Conservation (phyloP, 2,113 vertebrate genomes). For the Otolemur garnettii region DNA sequence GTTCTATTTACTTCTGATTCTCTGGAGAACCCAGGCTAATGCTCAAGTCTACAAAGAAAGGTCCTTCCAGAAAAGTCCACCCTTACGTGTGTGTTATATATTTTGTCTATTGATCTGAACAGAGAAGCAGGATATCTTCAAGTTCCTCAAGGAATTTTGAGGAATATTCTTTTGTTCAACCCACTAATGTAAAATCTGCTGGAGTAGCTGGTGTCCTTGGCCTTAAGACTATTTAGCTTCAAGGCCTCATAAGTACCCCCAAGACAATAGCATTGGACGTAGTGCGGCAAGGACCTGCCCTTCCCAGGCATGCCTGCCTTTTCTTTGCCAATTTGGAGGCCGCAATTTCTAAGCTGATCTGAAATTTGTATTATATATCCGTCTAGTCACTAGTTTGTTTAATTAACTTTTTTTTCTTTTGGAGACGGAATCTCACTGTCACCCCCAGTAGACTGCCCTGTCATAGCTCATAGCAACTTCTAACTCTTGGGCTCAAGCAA, state of each 20-base stretch:
- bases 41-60: neutral
- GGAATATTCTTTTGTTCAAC: neutral
- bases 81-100: fast-evolving
- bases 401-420: too few relatives aligned
- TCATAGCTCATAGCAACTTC: too few relatives aligned
- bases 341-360: neutral
- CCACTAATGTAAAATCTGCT: neutral
- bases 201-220: neutral
- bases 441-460: too few relatives aligned
- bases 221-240: neutral
- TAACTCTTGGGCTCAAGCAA: too few relatives aligned
- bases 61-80: too few relatives aligned
- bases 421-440: too few relatives aligned
- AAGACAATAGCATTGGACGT: fast-evolving
- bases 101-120: neutral
- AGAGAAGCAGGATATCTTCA: neutral
- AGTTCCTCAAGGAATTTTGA: neutral
- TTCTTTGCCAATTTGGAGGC: too few relatives aligned
- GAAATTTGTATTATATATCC: neutral
- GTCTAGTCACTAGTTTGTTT: neutral
- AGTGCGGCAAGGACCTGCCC: too few relatives aligned
- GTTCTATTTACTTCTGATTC: neutral
- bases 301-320: neutral
- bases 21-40: neutral
- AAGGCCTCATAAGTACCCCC: too few relatives aligned